Base-by-base conservation (phyloP, 2,113 vertebrate species). In the Aegithalos caudatus region DNA sequence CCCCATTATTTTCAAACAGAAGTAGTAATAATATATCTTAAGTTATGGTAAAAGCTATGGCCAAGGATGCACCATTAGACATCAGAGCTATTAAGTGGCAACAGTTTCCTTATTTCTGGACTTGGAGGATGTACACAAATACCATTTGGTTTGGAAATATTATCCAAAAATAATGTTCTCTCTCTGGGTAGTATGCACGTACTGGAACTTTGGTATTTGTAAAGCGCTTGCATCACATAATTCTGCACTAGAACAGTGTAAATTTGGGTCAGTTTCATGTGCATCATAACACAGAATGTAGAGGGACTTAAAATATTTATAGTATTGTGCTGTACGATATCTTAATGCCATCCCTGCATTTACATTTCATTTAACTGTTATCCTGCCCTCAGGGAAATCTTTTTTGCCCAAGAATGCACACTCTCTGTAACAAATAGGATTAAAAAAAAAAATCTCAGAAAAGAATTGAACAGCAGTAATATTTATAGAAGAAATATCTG, bases 361-460 rank as follows among this genome's bases (percentile, higher is more conserved):
- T 97, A 84, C 69, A 78, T 96, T 96, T 92, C n/a, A 88, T 81
- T 86, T 74, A 67, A 53, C 81, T 94, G 60, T 88, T 94, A 73
- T 91, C 71, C 71, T 86, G 79, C 82, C 93, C 86, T 64, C 50
- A 73, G 96, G 93, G 94, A 96, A 95, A 96, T 94, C 67, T 90
- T 60, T 86, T 90, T 60, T 84, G 47, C 64, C n/a, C n/a, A 67
- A 74, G 82, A 93, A 90, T 65, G 40, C 48, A 74, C 31, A 14
- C 12, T 51, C 53, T 76, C 31, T 78, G 37, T 73, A 86, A 71
- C 80, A 78, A 97, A 94, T 14, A 81, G 69, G 67, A 94, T 94
- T 38, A 84, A 37, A 83, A 80, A 80, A 38, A 86, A 80, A 81
- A 42, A 66, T 42, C 62, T 80, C 24, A 60, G 24, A 40, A 89